Conservation (phyloP, 2,797 vertebrate species). For the Gymnocypris eckloni region DNA sequence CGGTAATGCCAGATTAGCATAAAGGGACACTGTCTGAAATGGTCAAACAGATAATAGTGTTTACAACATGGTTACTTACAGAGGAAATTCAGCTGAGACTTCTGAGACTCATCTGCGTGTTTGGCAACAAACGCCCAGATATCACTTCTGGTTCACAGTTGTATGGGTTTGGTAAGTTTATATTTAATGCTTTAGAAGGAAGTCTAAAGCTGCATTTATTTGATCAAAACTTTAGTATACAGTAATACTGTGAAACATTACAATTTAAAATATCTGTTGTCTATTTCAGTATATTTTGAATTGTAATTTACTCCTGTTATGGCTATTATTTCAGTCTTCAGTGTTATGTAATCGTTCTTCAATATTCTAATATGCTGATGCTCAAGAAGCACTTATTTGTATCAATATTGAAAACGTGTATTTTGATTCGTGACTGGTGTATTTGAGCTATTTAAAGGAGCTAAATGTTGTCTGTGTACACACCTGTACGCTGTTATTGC, state of each 20-base stretch:
- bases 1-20: conserved; percentile 78
- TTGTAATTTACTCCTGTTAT: neutral
- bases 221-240: neutral
- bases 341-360: neutral
- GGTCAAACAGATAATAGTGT: neutral
- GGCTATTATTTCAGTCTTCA: neutral
- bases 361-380: neutral
- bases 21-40: conserved; percentile 83
- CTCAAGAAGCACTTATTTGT: neutral
- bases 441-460: neutral
- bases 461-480: neutral
- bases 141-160: neutral
- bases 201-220: neutral
- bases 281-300: neutral
- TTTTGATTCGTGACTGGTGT: neutral
- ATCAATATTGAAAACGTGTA: neutral
- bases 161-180: neutral
- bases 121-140: neutral
- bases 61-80: neutral
- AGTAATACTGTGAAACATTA: neutral
- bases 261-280: neutral
- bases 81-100: neutral
- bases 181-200: neutral
- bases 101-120: neutral
- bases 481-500: conserved; percentile 85